These are phyloP conservation scores for Chromobotia macracanthus DNA, from an alignment of 2,797 vertebrate genomes.

Conservation along the genomic window DNA sequence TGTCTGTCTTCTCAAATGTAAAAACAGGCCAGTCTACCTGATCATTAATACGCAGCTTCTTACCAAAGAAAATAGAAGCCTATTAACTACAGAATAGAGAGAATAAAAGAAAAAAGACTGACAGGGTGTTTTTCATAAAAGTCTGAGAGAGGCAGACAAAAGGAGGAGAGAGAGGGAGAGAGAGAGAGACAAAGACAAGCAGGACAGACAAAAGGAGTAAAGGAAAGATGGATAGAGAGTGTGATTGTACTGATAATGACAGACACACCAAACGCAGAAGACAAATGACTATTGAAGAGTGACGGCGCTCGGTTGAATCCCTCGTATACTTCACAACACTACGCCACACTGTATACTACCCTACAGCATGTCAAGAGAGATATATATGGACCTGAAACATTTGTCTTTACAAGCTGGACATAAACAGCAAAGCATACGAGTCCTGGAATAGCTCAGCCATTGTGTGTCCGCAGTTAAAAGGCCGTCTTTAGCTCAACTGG, in stretches of 20 bases:
- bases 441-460: not conserved
- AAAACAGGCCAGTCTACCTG: slow-evolving; percentile 71
- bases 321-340: slow-evolving; percentile 30
- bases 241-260: slow-evolving; percentile 16
- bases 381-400: slow-evolving; percentile 17
- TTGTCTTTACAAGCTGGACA: slow-evolving; percentile 24
- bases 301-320: not conserved
- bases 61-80: slow-evolving; percentile 65
- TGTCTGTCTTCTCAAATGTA: slow-evolving; percentile 47
- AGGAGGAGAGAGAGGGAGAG: slow-evolving; percentile 38
- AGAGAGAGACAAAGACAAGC: too few relatives aligned
- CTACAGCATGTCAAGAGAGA: slow-evolving; percentile 38
- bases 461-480: slow-evolving; percentile 13
- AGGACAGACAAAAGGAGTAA: slow-evolving; percentile 50
- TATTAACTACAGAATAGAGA: slow-evolving; percentile 71
- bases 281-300: slow-evolving; percentile 7
- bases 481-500: not conserved
- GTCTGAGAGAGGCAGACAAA: slow-evolving; percentile 57
- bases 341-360: slow-evolving; percentile 7
- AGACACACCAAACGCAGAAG: too few relatives aligned
- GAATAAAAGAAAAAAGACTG: slow-evolving; percentile 67
- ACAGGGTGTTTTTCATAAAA: slow-evolving; percentile 67
- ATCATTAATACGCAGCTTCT: slow-evolving; percentile 75
- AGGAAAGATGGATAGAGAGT: slow-evolving; percentile 38
- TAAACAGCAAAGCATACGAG: slow-evolving; percentile 3